Base-by-base conservation (phyloP, 2,888 invertebrate species). In the Pterobdella sp. region DNA sequence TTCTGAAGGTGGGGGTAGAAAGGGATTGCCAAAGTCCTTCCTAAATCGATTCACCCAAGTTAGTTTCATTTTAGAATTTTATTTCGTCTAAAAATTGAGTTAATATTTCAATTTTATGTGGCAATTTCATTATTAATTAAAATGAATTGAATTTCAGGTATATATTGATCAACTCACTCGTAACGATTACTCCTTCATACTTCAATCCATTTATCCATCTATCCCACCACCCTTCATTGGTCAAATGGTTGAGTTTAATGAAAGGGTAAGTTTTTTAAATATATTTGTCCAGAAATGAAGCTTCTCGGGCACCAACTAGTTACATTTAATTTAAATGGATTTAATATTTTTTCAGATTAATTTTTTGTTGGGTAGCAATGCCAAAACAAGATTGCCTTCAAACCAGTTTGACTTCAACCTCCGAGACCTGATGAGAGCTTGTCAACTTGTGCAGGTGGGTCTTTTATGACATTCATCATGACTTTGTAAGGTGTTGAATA, bases 41-140 rank as follows among this genome's bases (percentile, higher is more conserved):
- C 86, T 98, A 0, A 99, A 99, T 84, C 88, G 98, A 79, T 98
- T 98, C 81, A 94, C 93, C 31, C 93, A 93, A 86, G 93, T 93
- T 31, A 18, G 86, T 0, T 90, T 90, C 80, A 82, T 94, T 0
- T 88, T 89, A 94, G 82, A 85, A 93, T 0, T 89, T 89, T 35
- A 26, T 56, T 56, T 56, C 3, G 4, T 4, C 26, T 56, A 18
- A 26, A 14, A 26, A 26, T 56, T 4, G 4, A 26, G n/a, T 56
- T 56, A n/a, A 18, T 68, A n/a, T 63, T 49, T 34, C 34, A n/a
- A n/a, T n/a, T n/a, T n/a, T n/a, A n/a, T n/a, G n/a, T n/a, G n/a
- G n/a, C n/a, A n/a, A n/a, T n/a, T n/a, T n/a, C n/a, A n/a, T n/a
- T n/a, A n/a, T n/a, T n/a, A n/a, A n/a, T n/a, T n/a, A n/a, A n/a